Conservation (phyloP, 2,797 vertebrate species). For the Acanthurus lineatus region DNA sequence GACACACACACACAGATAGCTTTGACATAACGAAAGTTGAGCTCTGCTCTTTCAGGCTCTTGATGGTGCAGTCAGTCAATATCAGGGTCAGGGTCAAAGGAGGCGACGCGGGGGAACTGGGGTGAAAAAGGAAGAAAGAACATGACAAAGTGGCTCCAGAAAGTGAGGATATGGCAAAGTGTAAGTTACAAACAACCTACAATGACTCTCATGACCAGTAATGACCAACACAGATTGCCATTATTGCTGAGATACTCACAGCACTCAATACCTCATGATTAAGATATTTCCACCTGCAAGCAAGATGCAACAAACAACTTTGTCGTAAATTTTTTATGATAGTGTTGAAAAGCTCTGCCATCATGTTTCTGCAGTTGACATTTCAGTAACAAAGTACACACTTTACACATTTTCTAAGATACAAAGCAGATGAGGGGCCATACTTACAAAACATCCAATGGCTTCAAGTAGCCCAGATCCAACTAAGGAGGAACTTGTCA, state of each 20-base stretch:
- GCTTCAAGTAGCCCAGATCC: neutral
- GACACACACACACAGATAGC: constrained; percentile 27
- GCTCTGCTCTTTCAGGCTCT: constrained; percentile 49
- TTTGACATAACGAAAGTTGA: constrained; percentile 56
- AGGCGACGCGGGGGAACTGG: neutral
- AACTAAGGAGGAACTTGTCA: neutral
- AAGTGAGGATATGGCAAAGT: neutral
- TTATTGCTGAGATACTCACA: neutral
- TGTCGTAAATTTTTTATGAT: constrained; percentile 11
- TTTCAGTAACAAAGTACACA: neutral
- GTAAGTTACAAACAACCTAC: neutral
- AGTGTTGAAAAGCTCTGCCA: neutral
- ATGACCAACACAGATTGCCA: neutral
- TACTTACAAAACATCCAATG: neutral
- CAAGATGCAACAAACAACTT: constrained; percentile 16
- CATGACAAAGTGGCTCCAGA: neutral
- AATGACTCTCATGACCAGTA: neutral
- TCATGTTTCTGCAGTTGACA: constrained; percentile 2
- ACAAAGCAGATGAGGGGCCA: neutral
- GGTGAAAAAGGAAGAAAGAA: neutral
- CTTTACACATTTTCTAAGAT: neutral
- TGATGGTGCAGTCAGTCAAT: constrained; percentile 56
- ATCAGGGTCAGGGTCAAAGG: constrained; percentile 54
- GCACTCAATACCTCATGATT: neutral
- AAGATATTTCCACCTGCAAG: neutral